phyloP scores from a whole-genome alignment of 2,888 invertebrate species.

The Tinea pellionella region DNA sequence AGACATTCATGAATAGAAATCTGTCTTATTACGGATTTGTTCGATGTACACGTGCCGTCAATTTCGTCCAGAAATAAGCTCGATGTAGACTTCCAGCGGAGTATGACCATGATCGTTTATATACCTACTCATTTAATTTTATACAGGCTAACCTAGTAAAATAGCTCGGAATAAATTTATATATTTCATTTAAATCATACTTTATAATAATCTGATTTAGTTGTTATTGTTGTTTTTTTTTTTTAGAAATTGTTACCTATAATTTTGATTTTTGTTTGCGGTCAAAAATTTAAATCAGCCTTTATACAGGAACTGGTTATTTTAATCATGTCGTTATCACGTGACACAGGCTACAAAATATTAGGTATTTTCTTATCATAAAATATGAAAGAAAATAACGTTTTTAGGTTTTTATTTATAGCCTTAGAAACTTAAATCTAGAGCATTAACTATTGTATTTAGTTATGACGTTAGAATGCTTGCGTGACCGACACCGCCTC shows the following conservation, averaged over 20 bases:
- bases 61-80: slow-evolving; percentile 9
- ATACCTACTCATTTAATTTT: neutral
- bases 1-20: slow-evolving; percentile 8
- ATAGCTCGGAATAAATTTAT: too few species aligned
- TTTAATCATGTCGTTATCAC: neutral
- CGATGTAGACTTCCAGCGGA: neutral
- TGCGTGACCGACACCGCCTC: neutral
- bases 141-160: slow-evolving; percentile 1
- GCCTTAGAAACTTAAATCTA: neutral
- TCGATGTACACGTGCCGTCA: slow-evolving; percentile 8
- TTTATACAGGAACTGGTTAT: slow-evolving; percentile 8
- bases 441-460: neutral
- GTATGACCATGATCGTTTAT: slow-evolving; percentile 7
- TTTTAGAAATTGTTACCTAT: too few species aligned
- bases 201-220: too few species aligned
- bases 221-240: too few species aligned
- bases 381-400: neutral
- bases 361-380: neutral
- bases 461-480: neutral
- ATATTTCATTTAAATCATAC: too few species aligned
- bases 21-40: slow-evolving; percentile 1
- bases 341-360: neutral
- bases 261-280: too few species aligned
- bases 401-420: neutral
- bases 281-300: neutral